A percentile compares a stretch with the other conserved stretches of the same genome.
phyloP scores from a whole-genome alignment of 2,888 invertebrate genomes.

The Petrolisthes cinctipes region DNA sequence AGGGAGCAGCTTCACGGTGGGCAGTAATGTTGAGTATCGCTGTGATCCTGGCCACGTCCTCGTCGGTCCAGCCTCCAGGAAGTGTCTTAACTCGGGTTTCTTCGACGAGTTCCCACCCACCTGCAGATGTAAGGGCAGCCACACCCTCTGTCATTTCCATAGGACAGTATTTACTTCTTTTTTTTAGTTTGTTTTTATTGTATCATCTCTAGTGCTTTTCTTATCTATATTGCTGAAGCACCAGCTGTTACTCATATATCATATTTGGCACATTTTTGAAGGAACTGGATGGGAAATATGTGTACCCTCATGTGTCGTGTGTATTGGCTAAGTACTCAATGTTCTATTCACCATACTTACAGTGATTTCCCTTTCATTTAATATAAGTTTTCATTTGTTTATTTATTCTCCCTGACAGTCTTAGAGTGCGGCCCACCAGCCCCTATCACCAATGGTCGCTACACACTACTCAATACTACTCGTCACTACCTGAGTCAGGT shows the following conservation, averaged over 20 bases:
- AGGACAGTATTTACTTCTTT: too few species aligned
- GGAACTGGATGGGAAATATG: too few species aligned
- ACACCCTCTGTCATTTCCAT: background rate
- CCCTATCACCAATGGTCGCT: conserved; percentile 84
- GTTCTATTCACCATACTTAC: too few species aligned
- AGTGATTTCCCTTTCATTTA: too few species aligned
- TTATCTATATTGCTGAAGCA: too few species aligned
- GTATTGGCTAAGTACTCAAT: too few species aligned
- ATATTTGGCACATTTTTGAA: background rate
- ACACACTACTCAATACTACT: conserved; percentile 85
- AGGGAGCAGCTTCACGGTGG: conserved; percentile 83
- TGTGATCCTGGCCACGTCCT: conserved; percentile 89
- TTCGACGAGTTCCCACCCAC: conserved; percentile 94
- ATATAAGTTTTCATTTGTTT: too few species aligned
- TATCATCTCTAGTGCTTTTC: too few species aligned
- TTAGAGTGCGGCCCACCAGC: conserved; percentile 92
- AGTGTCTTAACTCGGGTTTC: conserved; percentile 90
- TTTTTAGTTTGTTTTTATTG: too few species aligned
- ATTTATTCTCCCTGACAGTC: conserved; percentile 72
- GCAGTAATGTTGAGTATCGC: conserved; percentile 84
- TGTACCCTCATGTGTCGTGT: too few species aligned
- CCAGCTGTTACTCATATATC: too few species aligned
- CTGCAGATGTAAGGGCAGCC: conserved; percentile 83
- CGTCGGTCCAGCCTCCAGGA: conserved; percentile 85
- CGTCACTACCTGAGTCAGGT: conserved; percentile 89